These are phyloP conservation scores for Cyclophora punctaria DNA, from an alignment of 2,888 invertebrate genomes.

Conservation along the genomic window DNA sequence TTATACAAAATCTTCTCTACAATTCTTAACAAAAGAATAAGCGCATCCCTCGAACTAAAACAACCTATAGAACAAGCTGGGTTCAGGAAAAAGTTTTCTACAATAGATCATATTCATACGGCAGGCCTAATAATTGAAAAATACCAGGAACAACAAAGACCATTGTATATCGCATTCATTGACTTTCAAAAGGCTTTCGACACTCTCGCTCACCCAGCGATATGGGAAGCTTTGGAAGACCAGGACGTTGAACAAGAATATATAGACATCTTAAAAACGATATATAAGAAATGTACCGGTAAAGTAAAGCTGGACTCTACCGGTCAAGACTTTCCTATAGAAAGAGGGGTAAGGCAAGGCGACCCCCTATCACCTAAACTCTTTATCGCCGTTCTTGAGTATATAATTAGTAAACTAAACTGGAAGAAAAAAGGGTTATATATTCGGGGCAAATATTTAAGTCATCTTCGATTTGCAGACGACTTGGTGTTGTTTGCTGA, in stretches of 20 bases:
- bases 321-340: background rate
- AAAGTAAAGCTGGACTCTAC: no score
- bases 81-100: slow-evolving; percentile 4
- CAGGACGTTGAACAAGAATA: slow-evolving; percentile 16
- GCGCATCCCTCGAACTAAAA: slow-evolving; percentile 1
- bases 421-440: slow-evolving; percentile 5
- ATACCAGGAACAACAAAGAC: slow-evolving; percentile 1
- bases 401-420: slow-evolving; percentile 7
- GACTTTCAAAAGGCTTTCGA: slow-evolving; percentile 8
- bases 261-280: no score
- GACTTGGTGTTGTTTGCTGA: slow-evolving; percentile 4
- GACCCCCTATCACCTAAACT: background rate
- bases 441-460: slow-evolving; percentile 4
- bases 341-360: background rate
- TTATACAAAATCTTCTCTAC: slow-evolving; percentile 6
- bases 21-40: background rate
- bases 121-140: slow-evolving; percentile 8
- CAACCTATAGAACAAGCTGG: slow-evolving; percentile 14
- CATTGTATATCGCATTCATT: slow-evolving; percentile 6
- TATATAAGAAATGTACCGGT: no score
- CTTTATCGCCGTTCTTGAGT: slow-evolving; percentile 1
- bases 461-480: slow-evolving; percentile 5
- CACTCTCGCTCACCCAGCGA: background rate
- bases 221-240: background rate
- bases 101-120: slow-evolving; percentile 9